Conservation (phyloP, 1,140 invertebrate species). For the Aphis gossypii region DNA sequence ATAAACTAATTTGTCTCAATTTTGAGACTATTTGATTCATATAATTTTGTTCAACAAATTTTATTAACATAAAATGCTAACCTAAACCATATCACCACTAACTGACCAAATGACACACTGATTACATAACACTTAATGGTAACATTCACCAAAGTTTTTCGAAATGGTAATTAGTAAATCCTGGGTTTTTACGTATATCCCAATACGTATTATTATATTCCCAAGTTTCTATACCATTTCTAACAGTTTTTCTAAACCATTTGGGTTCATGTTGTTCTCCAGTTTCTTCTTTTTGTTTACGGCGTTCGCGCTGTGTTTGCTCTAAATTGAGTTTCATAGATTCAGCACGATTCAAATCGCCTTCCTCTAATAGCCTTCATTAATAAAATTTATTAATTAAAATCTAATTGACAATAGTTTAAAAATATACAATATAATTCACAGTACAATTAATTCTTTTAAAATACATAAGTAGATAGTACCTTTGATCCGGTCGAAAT, state of each 20-base stretch:
- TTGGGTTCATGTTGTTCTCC: conserved; percentile 65
- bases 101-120: background rate
- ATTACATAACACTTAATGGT: background rate
- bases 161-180: conserved; percentile 68
- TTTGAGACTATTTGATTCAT: conserved; percentile 46
- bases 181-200: conserved; percentile 68
- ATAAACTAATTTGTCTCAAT: conserved; percentile 47
- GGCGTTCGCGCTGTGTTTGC: conserved; percentile 73
- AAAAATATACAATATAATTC: background rate
- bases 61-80: background rate
- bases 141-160: conserved; percentile 67
- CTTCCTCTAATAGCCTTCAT: conserved; percentile 73
- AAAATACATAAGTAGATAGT: background rate
- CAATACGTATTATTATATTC: conserved; percentile 72
- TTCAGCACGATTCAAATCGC: conserved; percentile 77
- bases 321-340: conserved; percentile 74
- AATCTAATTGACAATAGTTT: background rate
- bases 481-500: conserved; percentile 65
- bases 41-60: conserved; percentile 50
- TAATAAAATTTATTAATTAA: background rate
- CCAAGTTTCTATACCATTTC: conserved; percentile 69
- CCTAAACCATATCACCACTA: conserved; percentile 31
- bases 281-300: conserved; percentile 70
- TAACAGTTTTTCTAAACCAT: conserved; percentile 66
- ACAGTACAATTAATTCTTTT: background rate